Conservation (phyloP, 2,113 vertebrate genomes). For the Neoarius graeffei region DNA sequence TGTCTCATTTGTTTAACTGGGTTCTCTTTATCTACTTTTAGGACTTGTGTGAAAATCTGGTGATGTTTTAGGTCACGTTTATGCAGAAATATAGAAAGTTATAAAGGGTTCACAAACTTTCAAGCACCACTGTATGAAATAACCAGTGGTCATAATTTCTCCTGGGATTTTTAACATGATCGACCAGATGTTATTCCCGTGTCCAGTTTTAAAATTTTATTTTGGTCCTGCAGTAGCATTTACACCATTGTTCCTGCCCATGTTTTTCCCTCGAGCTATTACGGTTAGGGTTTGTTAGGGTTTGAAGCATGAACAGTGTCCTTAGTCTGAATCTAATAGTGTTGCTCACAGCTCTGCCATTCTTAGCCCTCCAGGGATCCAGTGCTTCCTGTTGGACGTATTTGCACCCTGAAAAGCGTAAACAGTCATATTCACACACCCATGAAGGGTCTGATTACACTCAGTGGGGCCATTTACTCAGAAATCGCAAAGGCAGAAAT, state of each 20-base stretch:
- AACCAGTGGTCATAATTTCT: neutral
- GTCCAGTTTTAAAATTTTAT: neutral
- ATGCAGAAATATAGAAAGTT: too few relatives aligned
- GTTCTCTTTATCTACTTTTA: too few relatives aligned
- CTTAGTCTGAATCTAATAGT: neutral
- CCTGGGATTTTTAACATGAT: neutral
- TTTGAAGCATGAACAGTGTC: neutral
- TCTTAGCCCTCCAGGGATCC: neutral
- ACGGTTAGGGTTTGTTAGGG: neutral
- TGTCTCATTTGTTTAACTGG: too few relatives aligned
- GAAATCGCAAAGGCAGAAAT: slow-evolving; percentile 3
- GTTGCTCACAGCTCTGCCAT: neutral
- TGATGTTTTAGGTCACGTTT: too few relatives aligned
- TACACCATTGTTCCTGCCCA: neutral
- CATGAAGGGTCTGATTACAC: slow-evolving; percentile 31
- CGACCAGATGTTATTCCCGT: neutral
- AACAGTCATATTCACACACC: slow-evolving; percentile 23
- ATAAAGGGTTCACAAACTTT: too few relatives aligned
- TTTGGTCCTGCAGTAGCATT: neutral
- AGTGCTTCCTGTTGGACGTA: neutral
- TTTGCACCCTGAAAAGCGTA: neutral
- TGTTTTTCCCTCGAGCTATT: neutral
- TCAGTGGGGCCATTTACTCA: neutral
- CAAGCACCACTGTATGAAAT: neutral
- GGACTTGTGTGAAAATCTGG: too few relatives aligned